Base-by-base conservation (phyloP, 2,797 vertebrate genomes). In the Acropternis orthonyx region DNA sequence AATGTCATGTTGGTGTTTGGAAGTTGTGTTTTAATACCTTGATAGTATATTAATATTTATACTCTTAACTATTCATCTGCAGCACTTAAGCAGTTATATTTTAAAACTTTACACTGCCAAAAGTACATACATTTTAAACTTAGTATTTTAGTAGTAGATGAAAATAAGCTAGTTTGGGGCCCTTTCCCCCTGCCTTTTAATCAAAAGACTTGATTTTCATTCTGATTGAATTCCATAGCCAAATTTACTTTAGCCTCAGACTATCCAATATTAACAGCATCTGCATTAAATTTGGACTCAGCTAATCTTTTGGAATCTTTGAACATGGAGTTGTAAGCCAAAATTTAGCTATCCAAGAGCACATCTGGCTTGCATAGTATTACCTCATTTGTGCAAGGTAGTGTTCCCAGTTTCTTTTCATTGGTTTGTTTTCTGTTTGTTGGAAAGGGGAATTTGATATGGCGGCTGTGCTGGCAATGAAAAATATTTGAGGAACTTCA, bases 321-420 rank as follows among this genome's bases (percentile, higher is more conserved):
- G 62, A 89, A 49, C 68, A 48, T 14, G 30, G 69, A 7, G 4
- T 83, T 48, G 30, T 61, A 54, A 88, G 79, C 87, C 89, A 94
- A 84, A 88, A 55, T 1, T 4, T 15, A 78, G 62, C 80, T 88
- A 28, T 95, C 58, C 73, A 65, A 93, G 73, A 83, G 44, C 82
- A 92, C 93, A 95, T 95, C 85, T 97, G 96, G 62, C 62, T 89
- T 72, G 69, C 54, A 58, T 46, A 72, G 54, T 65, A 92, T 93
- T 88, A 86, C 85, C 49, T 94, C 88, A 92, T 95, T 88, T 93
- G 34, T 94, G 21, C 74, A 90, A 90, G 30, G 46, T 94, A 52
- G 44, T 71, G 65, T 46, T 91, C 41, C 52, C 66, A n/a, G 30
- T 75, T 77, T 71, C 65, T 92, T 72, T 78, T 88, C 65, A 32